Base-by-base conservation (phyloP, 1,140 invertebrate species). In the Drosophila leontia region DNA sequence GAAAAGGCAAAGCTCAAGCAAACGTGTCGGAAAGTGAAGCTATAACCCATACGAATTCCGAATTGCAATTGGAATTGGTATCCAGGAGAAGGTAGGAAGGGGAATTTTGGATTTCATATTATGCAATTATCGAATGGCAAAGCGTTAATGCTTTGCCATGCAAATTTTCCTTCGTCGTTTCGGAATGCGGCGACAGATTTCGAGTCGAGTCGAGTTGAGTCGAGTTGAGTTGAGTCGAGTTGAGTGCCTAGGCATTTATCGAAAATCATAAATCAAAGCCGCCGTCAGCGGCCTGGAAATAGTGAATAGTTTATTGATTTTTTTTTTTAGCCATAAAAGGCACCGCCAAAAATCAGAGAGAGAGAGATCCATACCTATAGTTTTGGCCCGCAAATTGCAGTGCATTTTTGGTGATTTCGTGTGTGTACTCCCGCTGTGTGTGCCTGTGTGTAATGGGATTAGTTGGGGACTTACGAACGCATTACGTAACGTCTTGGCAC, bases 71-170 rank as follows among this genome's bases (percentile, higher is more conserved):
- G 45, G 35, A 41, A 67, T 32, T 51, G 29, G 50, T 12, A 51
- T 34, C n/a, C 50, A 19, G 39, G 39, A 34, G 23, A 7, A 39
- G 35, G 50, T 19, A 11, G 56, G 42, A 13, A 12, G 53, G 68
- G 68, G 70, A 74, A 60, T 62, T 78, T 78, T 50, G 64, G 80
- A 67, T 81, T 78, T 69, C 50, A 74, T 56, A 75, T 84, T 82
- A 84, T 84, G 81, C 81, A 83, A 83, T 83, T 83, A 83, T 83
- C 48, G 69, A 47, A 74, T 80, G 80, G 72, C 85, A 83, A 83
- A 82, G 80, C 80, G 81, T 82, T 82, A 83, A 84, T 80, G 81
- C 81, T 88, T 88, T 88, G 83, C 70, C 82, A 90, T 90, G 86
- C 85, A 85, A 88, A 90, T 90, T 80, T 77, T 62, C 53, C 57